Evolutionary conservation across 2,113 vertebrate species (phyloP).

Genomic region (Poeciliopsis prolifica): DNA sequence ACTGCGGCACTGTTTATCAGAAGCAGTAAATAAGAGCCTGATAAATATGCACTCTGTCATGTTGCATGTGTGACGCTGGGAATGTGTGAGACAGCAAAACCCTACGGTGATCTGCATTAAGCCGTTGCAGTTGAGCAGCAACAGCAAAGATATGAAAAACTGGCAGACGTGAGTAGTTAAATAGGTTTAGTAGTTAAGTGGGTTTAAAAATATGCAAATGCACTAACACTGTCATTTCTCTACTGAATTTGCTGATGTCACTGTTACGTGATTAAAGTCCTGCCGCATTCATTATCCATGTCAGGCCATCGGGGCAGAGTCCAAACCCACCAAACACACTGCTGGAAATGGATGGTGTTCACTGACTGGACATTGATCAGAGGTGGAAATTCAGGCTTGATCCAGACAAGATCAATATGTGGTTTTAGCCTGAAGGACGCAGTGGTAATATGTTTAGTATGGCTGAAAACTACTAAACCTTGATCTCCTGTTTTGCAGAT

Average conservation of each 20-base stretch:
- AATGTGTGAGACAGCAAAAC: slow-evolving; percentile 39
- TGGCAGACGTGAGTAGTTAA: neutral
- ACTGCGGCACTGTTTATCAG: slow-evolving; percentile 43
- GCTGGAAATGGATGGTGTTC: slow-evolving; percentile 32
- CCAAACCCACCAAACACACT: slow-evolving; percentile 29
- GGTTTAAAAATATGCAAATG: slow-evolving; percentile 3
- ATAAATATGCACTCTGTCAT: slow-evolving; percentile 59
- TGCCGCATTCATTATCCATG: neutral
- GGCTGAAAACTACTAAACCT: slow-evolving; percentile 21
- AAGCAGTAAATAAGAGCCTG: slow-evolving; percentile 62
- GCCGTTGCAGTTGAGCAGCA: slow-evolving; percentile 13
- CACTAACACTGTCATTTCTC: neutral
- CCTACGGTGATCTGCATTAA: slow-evolving; percentile 34
- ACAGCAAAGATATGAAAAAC: slow-evolving; percentile 25
- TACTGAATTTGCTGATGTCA: slow-evolving; percentile 17
- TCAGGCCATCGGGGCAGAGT: slow-evolving; percentile 18
- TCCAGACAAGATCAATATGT: slow-evolving; percentile 51
- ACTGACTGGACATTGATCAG: slow-evolving; percentile 45
- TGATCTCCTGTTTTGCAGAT: neutral
- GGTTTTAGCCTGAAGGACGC: slow-evolving; percentile 33
- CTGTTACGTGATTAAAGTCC: slow-evolving; percentile 15
- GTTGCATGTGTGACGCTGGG: slow-evolving; percentile 29
- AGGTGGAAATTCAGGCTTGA: slow-evolving; percentile 40
- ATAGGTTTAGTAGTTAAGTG: slow-evolving; percentile 1
- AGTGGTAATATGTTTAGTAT: slow-evolving; percentile 11